Evolutionary conservation across 2,113 vertebrate genomes (phyloP), one percentile per base, ranked within the genome.

Genomic region (Microtus montanus): DNA sequence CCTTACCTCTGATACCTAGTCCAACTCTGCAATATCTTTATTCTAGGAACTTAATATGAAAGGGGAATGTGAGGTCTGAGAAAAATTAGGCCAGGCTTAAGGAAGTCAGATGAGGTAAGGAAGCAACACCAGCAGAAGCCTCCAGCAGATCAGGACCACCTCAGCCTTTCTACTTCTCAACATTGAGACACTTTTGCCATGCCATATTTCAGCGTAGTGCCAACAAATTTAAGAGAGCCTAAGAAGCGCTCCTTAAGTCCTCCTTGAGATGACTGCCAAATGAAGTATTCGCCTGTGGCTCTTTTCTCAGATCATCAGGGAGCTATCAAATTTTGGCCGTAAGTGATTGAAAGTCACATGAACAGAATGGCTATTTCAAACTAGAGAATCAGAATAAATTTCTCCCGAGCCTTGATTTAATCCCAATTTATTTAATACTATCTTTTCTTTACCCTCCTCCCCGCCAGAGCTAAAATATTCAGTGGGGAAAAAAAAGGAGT

Each of bases 401-500:
- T 95, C 58, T 86, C 19, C n/a, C 87, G 1, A 77, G n/a, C 71
- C 33, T 90, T 95, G 19, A 63, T 70, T 92, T 87, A 70, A 78
- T 96, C 70, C 24, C 77, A 97, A 41, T 41, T 41, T 24, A 33
- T 6, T 33, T 52, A 88, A 92, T 73, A 88, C 5, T 10, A 41
- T 35, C n/a, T 73, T 95, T 91, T 61, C 38, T n/a, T 64, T 88
- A 20, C 58, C 87, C 12, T 47, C 0, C 80, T 71, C 10, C 28
- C 5, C 1, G 54, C 19, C 33, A 79, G n/a, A 92, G 33, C 14
- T 61, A 79, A 89, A 89, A 22, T 71, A 1, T 80, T 73, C 91
- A 71, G 7, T 95, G 44, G 89, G 75, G 38, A 92, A 88, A 95
- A 89, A 83, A 92, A 93, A 93, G 12, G 87, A 15, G 71, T 90